Conservation (phyloP, 2,888 invertebrate species). For the Limenitis camilla region DNA sequence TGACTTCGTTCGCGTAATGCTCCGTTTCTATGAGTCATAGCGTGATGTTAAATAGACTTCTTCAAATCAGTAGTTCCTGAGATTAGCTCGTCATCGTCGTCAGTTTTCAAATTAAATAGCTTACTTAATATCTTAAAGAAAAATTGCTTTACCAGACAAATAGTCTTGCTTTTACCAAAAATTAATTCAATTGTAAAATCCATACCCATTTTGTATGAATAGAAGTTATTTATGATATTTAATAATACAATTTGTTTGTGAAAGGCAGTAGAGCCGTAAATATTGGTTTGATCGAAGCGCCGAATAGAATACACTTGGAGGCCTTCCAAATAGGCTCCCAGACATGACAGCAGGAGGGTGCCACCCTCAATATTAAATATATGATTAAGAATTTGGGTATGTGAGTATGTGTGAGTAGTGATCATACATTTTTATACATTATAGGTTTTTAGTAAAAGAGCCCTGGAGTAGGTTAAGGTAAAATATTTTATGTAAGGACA, state of each 20-base stretch:
- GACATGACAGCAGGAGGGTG: conserved; percentile 9
- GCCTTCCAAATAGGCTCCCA: conserved; percentile 24
- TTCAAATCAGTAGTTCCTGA: no score
- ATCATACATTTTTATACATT: no score
- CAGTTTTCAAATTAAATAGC: no score
- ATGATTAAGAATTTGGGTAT: neutral
- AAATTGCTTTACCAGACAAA: no score
- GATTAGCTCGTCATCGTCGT: no score
- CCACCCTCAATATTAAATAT: conserved; percentile 3
- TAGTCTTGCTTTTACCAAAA: neutral
- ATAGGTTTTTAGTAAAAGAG: neutral
- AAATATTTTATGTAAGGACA: no score
- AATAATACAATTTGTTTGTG: conserved; percentile 19
- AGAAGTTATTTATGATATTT: conserved; percentile 9
- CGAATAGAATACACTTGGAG: conserved; percentile 27
- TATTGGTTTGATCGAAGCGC: conserved; percentile 27
- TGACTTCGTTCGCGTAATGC: no score
- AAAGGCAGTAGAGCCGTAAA: conserved; percentile 20
- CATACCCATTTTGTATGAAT: conserved; percentile 1
- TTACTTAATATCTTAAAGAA: no score
- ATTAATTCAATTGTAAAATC: neutral
- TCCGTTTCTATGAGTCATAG: no score
- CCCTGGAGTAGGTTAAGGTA: neutral
- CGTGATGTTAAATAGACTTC: no score
- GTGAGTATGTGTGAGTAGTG: neutral